Evolutionary conservation across 2,888 invertebrate species (phyloP), one percentile per base, ranked within the genome.

Genomic region (Opisthograptis luteolata): DNA sequence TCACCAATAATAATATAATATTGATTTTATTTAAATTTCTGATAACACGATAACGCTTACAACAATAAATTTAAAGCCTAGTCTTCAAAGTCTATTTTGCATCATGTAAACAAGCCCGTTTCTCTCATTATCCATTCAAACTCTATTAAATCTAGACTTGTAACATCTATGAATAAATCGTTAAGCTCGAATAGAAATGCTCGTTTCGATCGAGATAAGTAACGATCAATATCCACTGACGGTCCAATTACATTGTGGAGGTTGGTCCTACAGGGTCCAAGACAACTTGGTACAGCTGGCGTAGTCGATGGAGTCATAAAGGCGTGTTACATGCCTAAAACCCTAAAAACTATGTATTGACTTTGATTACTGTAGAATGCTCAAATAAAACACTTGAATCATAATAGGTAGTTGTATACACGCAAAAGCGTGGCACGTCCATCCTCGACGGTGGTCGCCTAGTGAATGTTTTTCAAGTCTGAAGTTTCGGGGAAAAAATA

Each of bases 181-280:
- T 66, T 62, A 55, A 63, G 63, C 60, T 70, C 66, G 64, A 65
- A 73, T 72, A 66, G 69, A 69, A 73, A 65, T 51, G 71, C 66
- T 73, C 65, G 67, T 60, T 73, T 66, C 70, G 67, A 78, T 79
- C 74, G 76, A 76, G 82, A 85, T 86, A 84, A 79, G 84, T 82
- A 78, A 80, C 80, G 81, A 81, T 84, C 84, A 76, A 81, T 82
- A 81, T 75, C 74, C 74, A 77, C 50, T 84, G 86, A 87, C 85
- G 78, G 76, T 81, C 86, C 86, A 86, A 87, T 86, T 86, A 86
- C 80, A 81, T 68, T 76, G 76, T 68, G 70, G 68, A 10, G 22
- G 10, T 25, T 64, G 72, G 73, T 70, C 70, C 68, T 55, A 67
- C 60, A 62, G 63, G 72, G n/a, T n/a, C n/a, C n/a, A n/a, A n/a